Conservation (phyloP, 2,113 vertebrate genomes). For the Alethe diademata region DNA sequence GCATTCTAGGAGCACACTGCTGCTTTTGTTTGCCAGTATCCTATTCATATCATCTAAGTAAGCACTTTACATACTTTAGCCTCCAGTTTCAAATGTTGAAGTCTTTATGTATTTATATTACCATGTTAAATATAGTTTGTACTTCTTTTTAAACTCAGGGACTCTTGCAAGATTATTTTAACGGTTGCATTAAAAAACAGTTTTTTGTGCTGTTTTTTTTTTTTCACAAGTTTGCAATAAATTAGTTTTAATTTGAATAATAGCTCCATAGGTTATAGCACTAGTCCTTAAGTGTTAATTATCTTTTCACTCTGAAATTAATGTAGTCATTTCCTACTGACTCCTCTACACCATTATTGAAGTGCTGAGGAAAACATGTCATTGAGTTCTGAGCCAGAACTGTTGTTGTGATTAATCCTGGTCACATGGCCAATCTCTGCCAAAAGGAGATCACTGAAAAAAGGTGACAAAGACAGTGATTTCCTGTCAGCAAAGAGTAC, state of each 20-base stretch:
- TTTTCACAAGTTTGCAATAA: slow-evolving; percentile 68
- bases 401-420: slow-evolving; percentile 82
- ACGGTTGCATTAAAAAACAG: slow-evolving; percentile 26
- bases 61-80: slow-evolving; percentile 75
- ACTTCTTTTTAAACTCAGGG: not conserved
- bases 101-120: slow-evolving; percentile 62
- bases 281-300: slow-evolving; percentile 78
- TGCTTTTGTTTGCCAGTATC: slow-evolving; percentile 82
- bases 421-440: slow-evolving; percentile 83
- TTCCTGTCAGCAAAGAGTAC: slow-evolving; percentile 85
- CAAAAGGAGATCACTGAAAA: slow-evolving; percentile 83
- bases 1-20: slow-evolving; percentile 84
- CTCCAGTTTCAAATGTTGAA: slow-evolving; percentile 69
- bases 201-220: not conserved
- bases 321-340: slow-evolving; percentile 79
- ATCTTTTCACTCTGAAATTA: slow-evolving; percentile 81
- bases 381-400: slow-evolving; percentile 78
- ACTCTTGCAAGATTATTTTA: slow-evolving; percentile 47
- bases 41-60: slow-evolving; percentile 81
- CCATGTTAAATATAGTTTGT: slow-evolving; percentile 47
- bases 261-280: slow-evolving; percentile 74
- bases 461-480: slow-evolving; percentile 88
- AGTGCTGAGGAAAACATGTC: slow-evolving; percentile 80
- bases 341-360: slow-evolving; percentile 75
- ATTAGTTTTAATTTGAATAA: slow-evolving; percentile 78